Conservation (phyloP, 2,113 vertebrate species). For the Rhegmatorhina hoffmannsi region DNA sequence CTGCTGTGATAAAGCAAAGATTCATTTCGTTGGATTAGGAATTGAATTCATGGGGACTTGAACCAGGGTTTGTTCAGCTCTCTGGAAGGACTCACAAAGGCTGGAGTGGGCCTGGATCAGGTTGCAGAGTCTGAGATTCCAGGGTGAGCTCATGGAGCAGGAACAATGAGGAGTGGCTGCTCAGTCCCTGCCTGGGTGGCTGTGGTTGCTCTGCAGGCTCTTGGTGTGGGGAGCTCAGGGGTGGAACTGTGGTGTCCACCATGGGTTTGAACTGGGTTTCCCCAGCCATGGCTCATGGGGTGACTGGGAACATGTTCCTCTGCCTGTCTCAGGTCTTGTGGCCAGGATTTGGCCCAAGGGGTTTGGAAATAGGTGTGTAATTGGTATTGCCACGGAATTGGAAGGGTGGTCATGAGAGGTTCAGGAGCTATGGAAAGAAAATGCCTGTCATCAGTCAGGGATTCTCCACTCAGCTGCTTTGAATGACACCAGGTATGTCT, state of each 20-base stretch:
- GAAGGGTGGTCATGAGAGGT: not conserved
- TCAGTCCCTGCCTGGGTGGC: not conserved
- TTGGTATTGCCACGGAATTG: not conserved
- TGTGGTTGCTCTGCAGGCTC: not conserved
- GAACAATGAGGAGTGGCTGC: not conserved
- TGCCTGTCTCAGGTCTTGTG: not conserved
- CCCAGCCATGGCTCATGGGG: not conserved
- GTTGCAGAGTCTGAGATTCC: not conserved
- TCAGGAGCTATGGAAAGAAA: not conserved
- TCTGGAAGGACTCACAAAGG: not conserved
- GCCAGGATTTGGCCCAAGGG: not conserved
- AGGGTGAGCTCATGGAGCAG: not conserved
- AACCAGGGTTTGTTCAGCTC: not conserved
- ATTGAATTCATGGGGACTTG: not conserved
- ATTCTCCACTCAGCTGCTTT: not conserved
- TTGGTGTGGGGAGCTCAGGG: not conserved
- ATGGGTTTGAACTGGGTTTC: not conserved
- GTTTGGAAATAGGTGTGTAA: not conserved
- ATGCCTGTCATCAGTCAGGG: not conserved
- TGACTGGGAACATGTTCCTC: not conserved
- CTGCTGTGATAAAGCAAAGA: conserved; percentile 1
- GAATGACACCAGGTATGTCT: conserved; percentile 37
- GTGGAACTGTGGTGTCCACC: not conserved
- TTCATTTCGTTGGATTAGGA: conserved; percentile 8
- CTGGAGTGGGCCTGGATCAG: not conserved